These are phyloP conservation scores for Mus spretus DNA, from an alignment of 2,797 vertebrate genomes.

Conservation along the genomic window DNA sequence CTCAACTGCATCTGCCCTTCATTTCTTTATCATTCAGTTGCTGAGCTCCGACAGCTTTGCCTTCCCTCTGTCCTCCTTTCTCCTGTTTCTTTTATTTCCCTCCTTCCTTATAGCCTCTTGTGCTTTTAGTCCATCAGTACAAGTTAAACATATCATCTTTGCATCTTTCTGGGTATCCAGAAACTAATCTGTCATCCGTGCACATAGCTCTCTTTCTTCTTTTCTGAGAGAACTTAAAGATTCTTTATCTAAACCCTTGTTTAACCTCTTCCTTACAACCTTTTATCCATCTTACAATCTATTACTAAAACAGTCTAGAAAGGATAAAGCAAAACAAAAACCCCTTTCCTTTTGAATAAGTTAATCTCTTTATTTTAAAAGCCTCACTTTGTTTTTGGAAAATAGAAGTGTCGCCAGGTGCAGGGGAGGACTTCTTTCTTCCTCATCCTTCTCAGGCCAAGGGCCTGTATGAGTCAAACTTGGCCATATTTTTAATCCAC, in stretches of 20 bases:
- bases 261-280: background rate
- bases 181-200: background rate
- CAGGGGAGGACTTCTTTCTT: background rate
- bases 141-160: background rate
- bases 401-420: background rate
- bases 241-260: background rate
- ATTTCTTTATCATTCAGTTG: background rate
- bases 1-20: background rate
- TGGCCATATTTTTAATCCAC: background rate
- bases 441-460: background rate
- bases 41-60: background rate
- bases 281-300: background rate
- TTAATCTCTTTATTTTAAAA: background rate
- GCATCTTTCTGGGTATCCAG: background rate
- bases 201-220: background rate
- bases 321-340: background rate
- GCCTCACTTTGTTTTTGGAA: background rate
- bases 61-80: background rate
- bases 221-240: background rate
- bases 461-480: background rate
- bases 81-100: background rate
- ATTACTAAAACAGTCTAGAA: constrained; percentile 1
- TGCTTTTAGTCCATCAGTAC: background rate
- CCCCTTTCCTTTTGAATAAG: constrained; percentile 1
- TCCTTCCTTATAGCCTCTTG: background rate